These are phyloP conservation scores for Eulemur rubriventer DNA, from an alignment of 2,797 vertebrate species.

Conservation along the genomic window DNA sequence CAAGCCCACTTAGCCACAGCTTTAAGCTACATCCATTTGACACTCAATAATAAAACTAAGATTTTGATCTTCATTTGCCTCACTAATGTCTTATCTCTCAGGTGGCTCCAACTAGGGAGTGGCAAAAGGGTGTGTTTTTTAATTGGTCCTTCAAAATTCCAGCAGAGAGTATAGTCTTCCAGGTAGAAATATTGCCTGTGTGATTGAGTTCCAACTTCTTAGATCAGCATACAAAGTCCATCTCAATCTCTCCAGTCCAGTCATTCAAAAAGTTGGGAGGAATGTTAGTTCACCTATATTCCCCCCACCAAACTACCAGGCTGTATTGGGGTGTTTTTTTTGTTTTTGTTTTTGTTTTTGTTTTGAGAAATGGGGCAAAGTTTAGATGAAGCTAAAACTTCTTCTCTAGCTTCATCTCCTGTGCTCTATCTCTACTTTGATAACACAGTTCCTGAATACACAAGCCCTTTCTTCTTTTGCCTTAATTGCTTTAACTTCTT, in stretches of 20 bases:
- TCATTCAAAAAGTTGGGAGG: neutral
- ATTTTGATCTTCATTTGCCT: neutral
- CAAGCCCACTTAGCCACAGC: neutral
- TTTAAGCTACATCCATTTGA: slow-evolving; percentile 2
- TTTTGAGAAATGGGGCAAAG: neutral
- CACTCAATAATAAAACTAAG: neutral
- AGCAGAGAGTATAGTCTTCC: neutral
- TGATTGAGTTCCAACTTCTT: neutral
- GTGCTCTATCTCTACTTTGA: neutral
- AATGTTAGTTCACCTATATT: neutral
- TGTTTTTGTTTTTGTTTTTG: neutral
- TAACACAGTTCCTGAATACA: neutral
- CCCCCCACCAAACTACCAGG: neutral
- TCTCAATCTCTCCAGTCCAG: neutral
- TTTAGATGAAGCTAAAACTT: neutral
- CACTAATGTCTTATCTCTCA: neutral
- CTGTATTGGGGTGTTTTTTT: neutral
- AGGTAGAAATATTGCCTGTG: neutral
- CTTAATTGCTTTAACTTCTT: neutral
- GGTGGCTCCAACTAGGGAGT: neutral
- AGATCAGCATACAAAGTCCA: neutral
- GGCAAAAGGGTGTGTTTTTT: neutral
- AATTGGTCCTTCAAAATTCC: neutral
- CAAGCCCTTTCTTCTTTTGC: neutral
- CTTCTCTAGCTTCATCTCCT: neutral